phyloP scores from a whole-genome alignment of 2,888 invertebrate genomes.

The Ptychoptera albimana region DNA sequence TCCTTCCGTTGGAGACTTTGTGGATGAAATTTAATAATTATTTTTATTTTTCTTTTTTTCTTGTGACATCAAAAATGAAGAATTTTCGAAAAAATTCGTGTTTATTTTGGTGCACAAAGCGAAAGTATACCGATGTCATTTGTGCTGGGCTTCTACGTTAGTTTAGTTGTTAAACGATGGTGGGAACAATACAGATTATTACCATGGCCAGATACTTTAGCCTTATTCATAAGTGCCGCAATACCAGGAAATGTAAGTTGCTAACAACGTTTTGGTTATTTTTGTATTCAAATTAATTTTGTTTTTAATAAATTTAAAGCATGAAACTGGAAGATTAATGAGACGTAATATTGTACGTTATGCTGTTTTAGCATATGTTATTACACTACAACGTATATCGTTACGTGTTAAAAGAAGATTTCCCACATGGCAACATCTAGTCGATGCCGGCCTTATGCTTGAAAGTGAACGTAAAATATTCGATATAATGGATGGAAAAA shows the following conservation, averaged over 20 bases:
- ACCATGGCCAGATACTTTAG: conserved; percentile 88
- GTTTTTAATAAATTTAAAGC: conserved; percentile 37
- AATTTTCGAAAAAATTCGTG: conserved; percentile 69
- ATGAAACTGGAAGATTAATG: conserved; percentile 78
- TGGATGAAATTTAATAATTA: too few species aligned
- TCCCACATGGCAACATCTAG: conserved; percentile 79
- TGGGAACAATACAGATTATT: conserved; percentile 88
- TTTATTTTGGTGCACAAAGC: conserved; percentile 75
- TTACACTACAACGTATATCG: conserved; percentile 75
- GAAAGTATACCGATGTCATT: conserved; percentile 91
- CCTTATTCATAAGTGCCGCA: conserved; percentile 79
- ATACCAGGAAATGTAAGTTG: conserved; percentile 65
- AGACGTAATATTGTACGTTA: conserved; percentile 80
- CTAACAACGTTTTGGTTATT: neutral
- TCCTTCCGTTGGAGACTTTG: too few species aligned
- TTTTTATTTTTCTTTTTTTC: too few species aligned
- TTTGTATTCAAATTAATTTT: neutral
- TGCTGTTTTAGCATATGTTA: conserved; percentile 75
- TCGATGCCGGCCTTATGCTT: conserved; percentile 81
- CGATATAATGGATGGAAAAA: conserved; percentile 77
- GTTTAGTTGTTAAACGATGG: conserved; percentile 82
- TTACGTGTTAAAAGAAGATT: conserved; percentile 75
- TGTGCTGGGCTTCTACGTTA: conserved; percentile 89
- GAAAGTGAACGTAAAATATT: conserved; percentile 84
- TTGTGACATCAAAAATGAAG: conserved; percentile 29